Evolutionary conservation across 2,113 vertebrate genomes (phyloP).

Genomic region (Salvelinus fontinalis): DNA sequence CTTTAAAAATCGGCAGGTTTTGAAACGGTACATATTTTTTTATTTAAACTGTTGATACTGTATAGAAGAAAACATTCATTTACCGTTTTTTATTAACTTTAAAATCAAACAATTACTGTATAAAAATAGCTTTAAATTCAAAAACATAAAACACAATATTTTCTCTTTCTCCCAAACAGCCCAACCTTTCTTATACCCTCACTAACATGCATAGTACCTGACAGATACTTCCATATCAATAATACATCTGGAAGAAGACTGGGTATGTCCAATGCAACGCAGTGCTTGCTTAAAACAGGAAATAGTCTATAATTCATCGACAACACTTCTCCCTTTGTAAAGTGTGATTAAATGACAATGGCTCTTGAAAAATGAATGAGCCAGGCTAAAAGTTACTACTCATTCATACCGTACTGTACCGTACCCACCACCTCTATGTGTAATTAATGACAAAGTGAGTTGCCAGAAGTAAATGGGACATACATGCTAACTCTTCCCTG

Average conservation of each 20-base stretch:
- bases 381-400: constrained; percentile 61
- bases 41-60: background rate
- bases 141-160: background rate
- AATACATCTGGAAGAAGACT: constrained; percentile 58
- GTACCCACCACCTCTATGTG: constrained; percentile 50
- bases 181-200: background rate
- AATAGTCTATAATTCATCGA: constrained; percentile 60
- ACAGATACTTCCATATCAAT: constrained; percentile 50
- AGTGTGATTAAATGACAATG: constrained; percentile 58
- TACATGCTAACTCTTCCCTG: constrained; percentile 57
- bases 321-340: constrained; percentile 50
- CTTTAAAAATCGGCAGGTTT: too few relatives aligned
- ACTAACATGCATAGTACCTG: background rate
- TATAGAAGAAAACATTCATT: background rate
- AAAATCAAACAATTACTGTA: too few relatives aligned
- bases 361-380: constrained; percentile 65
- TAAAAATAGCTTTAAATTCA: too few relatives aligned
- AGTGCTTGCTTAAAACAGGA: constrained; percentile 34
- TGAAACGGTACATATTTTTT: too few relatives aligned
- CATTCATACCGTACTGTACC: background rate
- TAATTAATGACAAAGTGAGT: constrained; percentile 64
- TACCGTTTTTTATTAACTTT: too few relatives aligned
- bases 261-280: constrained; percentile 25
- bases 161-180: background rate
- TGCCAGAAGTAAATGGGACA: constrained; percentile 59